A percentile compares a stretch with the other conserved stretches of the same genome.
phyloP scores from a whole-genome alignment of 2,113 vertebrate genomes.

The Ranitomeya imitator region DNA sequence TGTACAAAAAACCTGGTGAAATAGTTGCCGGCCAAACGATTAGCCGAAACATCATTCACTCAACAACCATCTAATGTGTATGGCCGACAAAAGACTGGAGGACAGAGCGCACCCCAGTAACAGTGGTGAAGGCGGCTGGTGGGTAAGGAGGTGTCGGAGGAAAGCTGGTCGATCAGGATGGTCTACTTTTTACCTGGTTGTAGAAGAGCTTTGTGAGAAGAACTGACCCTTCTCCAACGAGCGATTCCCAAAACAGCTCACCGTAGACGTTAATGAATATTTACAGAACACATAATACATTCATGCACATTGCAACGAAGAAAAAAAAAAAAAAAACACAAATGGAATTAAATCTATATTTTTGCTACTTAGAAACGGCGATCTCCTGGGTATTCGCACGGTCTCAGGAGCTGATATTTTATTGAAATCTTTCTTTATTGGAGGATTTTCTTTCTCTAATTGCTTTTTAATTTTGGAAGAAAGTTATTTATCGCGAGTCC shows the following conservation, averaged over 20 bases:
- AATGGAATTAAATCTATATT: not conserved
- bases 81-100: too few relatives aligned
- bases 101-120: too few relatives aligned
- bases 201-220: not conserved
- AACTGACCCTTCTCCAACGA: not conserved
- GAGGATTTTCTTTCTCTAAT: slow-evolving; percentile 48
- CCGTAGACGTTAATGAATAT: slow-evolving; percentile 14
- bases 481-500: slow-evolving; percentile 48
- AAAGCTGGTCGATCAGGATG: too few relatives aligned
- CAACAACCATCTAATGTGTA: too few relatives aligned
- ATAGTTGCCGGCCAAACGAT: too few relatives aligned
- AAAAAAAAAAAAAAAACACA: slow-evolving; percentile 7
- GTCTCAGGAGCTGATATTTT: slow-evolving; percentile 37
- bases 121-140: too few relatives aligned
- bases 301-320: not conserved
- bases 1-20: too few relatives aligned
- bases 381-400: not conserved
- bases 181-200: not conserved
- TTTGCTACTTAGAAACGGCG: slow-evolving; percentile 1
- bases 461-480: slow-evolving; percentile 56
- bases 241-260: not conserved
- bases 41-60: too few relatives aligned
- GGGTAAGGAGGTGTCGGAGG: too few relatives aligned
- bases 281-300: slow-evolving; percentile 1
- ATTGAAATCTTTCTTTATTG: slow-evolving; percentile 52